A percentile compares a stretch with the other conserved stretches of the same genome.
phyloP scores from a whole-genome alignment of 2,797 vertebrate genomes.

The Podargus strigoides region DNA sequence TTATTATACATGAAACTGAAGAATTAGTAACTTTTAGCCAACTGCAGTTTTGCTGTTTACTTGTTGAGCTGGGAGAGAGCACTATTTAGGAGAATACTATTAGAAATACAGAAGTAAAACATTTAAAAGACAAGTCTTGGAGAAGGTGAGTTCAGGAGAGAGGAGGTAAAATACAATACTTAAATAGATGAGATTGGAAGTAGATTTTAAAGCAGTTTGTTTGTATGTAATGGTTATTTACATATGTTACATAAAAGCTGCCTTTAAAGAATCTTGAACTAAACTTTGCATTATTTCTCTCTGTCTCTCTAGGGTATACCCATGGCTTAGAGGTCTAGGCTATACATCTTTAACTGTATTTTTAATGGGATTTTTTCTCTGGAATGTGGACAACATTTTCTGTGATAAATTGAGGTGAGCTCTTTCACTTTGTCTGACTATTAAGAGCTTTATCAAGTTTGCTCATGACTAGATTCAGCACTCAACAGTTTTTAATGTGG shows the following conservation, averaged over 20 bases:
- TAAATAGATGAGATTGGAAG: neutral
- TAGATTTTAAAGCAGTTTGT: neutral
- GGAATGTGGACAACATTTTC: conserved; percentile 97
- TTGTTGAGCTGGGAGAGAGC: fast-evolving
- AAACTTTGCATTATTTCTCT: conserved; percentile 20
- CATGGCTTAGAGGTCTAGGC: conserved; percentile 88
- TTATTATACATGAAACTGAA: neutral
- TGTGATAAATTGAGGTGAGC: conserved; percentile 90
- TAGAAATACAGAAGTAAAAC: neutral
- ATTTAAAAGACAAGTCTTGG: neutral
- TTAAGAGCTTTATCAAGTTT: neutral
- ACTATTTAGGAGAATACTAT: neutral
- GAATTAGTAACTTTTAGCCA: neutral
- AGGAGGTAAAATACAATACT: neutral
- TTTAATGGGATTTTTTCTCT: conserved; percentile 91
- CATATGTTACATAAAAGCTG: neutral
- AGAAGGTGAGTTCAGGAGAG: neutral
- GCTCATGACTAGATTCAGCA: neutral
- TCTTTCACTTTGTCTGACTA: neutral
- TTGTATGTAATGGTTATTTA: neutral
- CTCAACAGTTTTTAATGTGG: neutral
- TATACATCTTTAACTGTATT: conserved; percentile 92
- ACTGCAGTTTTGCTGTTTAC: neutral
- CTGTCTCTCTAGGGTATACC: conserved; percentile 85
- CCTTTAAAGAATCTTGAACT: neutral